These are phyloP conservation scores for Coelinius sp. DNA, from an alignment of 2,888 invertebrate species.

Conservation along the genomic window DNA sequence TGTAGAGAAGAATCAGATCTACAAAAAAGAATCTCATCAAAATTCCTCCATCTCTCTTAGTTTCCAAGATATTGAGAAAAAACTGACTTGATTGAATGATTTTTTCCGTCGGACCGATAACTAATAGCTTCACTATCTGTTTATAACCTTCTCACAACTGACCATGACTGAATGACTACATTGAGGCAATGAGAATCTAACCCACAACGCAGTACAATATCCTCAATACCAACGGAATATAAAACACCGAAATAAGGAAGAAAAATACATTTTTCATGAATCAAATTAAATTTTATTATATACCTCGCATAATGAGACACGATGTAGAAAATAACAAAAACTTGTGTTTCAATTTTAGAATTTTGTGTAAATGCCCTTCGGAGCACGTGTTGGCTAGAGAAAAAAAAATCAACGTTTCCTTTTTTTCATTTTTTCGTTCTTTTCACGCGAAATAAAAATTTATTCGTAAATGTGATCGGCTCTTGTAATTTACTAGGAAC, in stretches of 20 bases:
- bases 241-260: neutral
- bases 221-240: no score
- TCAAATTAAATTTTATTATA: neutral
- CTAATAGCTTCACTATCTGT: no score
- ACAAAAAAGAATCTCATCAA: no score
- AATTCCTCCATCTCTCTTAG: no score
- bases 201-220: neutral
- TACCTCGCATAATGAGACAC: neutral
- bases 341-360: constrained; percentile 4
- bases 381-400: constrained; percentile 9
- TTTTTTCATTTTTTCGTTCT: constrained; percentile 3
- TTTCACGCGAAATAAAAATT: neutral
- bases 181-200: neutral
- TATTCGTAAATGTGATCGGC: constrained; percentile 15
- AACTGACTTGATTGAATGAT: no score
- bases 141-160: no score
- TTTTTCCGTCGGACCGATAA: no score
- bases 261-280: neutral
- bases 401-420: constrained; percentile 31
- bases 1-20: no score
- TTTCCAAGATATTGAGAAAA: no score
- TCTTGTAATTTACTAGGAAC: neutral
- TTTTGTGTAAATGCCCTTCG: neutral
- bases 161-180: no score
- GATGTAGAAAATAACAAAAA: neutral